phyloP scores from a whole-genome alignment of 2,113 vertebrate genomes.

The Neotoma lepida region DNA sequence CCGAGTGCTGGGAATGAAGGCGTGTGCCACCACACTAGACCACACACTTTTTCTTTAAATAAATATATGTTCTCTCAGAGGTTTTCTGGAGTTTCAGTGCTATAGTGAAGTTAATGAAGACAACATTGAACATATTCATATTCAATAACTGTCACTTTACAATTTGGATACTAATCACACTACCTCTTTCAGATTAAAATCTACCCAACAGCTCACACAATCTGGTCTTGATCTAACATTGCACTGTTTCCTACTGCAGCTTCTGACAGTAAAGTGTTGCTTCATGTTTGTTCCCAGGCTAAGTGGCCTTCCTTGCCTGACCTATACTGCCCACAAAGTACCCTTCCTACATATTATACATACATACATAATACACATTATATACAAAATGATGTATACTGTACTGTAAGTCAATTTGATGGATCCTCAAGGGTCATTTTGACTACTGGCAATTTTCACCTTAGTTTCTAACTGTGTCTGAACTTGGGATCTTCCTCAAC shows the following conservation, averaged over 20 bases:
- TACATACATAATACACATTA: too few relatives aligned
- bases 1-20: not conserved
- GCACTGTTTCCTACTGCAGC: not conserved
- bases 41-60: constrained; percentile 36
- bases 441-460: not conserved
- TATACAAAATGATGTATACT: not conserved
- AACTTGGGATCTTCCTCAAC: not conserved
- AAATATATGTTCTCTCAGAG: not conserved
- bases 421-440: not conserved
- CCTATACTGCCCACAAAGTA: not conserved
- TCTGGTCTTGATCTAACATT: not conserved
- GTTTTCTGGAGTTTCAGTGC: not conserved
- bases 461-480: not conserved
- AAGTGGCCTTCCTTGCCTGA: not conserved
- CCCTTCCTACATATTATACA: not conserved
- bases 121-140: not conserved
- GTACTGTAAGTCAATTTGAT: not conserved
- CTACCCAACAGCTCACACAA: not conserved
- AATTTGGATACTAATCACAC: not conserved
- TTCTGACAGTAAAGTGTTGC: not conserved
- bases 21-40: not conserved
- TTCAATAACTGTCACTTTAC: not conserved
- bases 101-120: not conserved
- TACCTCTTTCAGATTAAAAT: not conserved
- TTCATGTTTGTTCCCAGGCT: not conserved